phyloP scores from a whole-genome alignment of 2,113 vertebrate genomes.

The Ovibos moschatus region DNA sequence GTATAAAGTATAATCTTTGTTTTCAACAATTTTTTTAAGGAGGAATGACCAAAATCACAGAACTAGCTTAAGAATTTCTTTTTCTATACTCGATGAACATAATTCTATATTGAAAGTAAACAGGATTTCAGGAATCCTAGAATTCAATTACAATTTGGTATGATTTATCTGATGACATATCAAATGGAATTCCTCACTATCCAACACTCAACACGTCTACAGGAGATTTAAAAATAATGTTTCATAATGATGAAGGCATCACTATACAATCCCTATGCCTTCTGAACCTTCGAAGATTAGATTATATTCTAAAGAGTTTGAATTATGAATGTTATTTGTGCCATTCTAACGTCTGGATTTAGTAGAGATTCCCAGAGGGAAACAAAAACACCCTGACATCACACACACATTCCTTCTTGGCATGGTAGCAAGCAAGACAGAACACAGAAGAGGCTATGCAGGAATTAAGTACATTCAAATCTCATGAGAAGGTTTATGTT shows the following conservation, averaged over 20 bases:
- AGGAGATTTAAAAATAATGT: not conserved
- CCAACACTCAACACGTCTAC: not conserved
- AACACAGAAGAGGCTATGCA: not conserved
- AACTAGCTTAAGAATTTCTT: not conserved
- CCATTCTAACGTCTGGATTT: not conserved
- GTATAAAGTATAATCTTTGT: not conserved
- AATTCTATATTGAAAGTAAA: not conserved
- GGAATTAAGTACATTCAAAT: not conserved
- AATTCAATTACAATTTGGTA: not conserved
- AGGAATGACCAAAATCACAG: not conserved
- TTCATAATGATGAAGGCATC: not conserved
- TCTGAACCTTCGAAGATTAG: not conserved
- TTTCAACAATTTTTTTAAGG: conserved; percentile 17
- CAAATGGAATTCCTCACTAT: not conserved
- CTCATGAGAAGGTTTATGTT: not conserved
- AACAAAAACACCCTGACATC: not conserved
- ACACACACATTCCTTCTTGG: not conserved
- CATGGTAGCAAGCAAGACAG: not conserved
- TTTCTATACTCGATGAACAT: not conserved
- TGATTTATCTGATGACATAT: not conserved
- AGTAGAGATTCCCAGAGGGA: not conserved
- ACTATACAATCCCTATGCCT: not conserved
- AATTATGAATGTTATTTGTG: not conserved
- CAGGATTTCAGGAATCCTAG: not conserved
- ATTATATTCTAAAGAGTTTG: not conserved